Percentiles rank a stretch among this genome's conserved stretches.
These are phyloP conservation scores for Merluccius polli DNA, from an alignment of 2,797 vertebrate species.

Conservation along the genomic window DNA sequence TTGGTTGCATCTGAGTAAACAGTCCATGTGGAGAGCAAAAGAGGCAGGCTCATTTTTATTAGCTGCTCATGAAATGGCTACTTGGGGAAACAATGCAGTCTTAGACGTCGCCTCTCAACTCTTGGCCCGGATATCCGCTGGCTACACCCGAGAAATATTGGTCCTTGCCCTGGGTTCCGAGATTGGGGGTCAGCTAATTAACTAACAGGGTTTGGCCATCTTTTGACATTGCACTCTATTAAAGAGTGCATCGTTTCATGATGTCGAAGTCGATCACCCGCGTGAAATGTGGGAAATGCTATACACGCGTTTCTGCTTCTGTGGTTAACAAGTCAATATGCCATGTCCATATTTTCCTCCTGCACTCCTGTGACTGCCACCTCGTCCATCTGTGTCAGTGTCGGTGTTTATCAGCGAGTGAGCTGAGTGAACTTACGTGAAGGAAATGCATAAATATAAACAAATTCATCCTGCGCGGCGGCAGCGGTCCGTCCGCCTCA, in stretches of 20 bases:
- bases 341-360: background rate
- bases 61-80: no score
- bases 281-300: background rate
- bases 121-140: no score
- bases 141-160: no score
- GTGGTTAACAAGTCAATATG: background rate
- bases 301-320: no score
- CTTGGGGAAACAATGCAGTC: no score
- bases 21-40: no score
- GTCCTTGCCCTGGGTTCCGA: no score
- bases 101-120: no score
- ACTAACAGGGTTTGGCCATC: background rate
- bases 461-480: constrained; percentile 20
- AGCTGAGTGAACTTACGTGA: constrained; percentile 22
- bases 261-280: background rate
- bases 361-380: background rate
- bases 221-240: background rate
- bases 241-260: background rate
- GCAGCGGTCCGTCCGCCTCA: constrained; percentile 50
- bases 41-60: no score
- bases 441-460: background rate
- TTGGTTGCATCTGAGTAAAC: no score
- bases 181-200: no score
- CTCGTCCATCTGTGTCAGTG: constrained; percentile 34
- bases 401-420: constrained; percentile 6